phyloP scores from a whole-genome alignment of 2,113 vertebrate species.

The Hemiprocne comata region DNA sequence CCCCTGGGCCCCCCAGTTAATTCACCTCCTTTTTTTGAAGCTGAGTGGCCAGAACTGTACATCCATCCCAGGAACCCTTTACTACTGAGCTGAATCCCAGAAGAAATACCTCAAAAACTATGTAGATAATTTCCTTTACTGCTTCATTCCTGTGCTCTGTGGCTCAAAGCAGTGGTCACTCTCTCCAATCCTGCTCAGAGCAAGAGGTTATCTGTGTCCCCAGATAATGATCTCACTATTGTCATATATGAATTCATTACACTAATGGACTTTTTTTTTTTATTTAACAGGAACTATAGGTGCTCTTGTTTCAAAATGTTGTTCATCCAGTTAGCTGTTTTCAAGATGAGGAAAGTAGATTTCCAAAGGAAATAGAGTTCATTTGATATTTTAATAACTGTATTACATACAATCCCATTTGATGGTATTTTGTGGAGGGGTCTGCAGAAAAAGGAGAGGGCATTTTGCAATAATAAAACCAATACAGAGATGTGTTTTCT shows the following conservation, averaged over 20 bases:
- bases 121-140: not conserved
- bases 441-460: slow-evolving; percentile 7
- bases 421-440: not conserved
- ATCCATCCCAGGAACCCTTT: not conserved
- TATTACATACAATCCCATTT: not conserved
- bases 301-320: not conserved
- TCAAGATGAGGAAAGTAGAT: not conserved
- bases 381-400: slow-evolving; percentile 25
- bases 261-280: not conserved
- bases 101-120: not conserved
- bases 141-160: not conserved
- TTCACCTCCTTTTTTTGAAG: not conserved
- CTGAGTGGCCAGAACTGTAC: not conserved
- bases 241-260: not conserved
- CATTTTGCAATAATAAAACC: not conserved
- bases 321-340: not conserved
- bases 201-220: not conserved
- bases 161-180: not conserved
- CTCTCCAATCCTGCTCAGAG: not conserved
- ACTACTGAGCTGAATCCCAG: not conserved
- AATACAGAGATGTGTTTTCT: not conserved
- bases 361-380: not conserved
- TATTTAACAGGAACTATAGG: not conserved
- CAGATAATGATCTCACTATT: not conserved
- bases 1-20: not conserved